Conservation (phyloP, 2,113 vertebrate species). For the Podiceps cristatus region DNA sequence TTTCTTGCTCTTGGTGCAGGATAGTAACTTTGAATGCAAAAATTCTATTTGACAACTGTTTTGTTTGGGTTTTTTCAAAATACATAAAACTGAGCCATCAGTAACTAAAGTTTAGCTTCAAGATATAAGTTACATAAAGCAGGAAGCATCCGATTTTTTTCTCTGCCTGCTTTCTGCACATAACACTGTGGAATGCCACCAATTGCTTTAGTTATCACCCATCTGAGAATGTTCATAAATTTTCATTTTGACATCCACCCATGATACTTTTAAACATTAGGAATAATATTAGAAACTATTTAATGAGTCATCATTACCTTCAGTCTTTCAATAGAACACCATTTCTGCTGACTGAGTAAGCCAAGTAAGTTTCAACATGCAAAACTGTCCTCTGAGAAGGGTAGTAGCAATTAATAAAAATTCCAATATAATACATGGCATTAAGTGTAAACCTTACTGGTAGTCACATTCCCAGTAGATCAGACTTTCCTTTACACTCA, state of each 20-base stretch:
- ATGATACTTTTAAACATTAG: background rate
- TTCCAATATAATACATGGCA: background rate
- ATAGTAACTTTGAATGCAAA: background rate
- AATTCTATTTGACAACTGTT: background rate
- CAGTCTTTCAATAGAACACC: background rate
- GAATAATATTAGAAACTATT: background rate
- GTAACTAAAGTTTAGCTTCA: background rate
- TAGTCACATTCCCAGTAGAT: background rate
- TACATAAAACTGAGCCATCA: background rate
- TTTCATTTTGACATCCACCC: background rate
- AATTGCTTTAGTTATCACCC: background rate
- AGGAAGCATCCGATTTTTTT: background rate
- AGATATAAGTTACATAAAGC: background rate
- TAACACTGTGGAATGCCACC: background rate
- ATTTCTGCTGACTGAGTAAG: background rate
- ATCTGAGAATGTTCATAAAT: background rate
- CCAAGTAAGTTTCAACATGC: background rate
- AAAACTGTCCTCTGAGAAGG: background rate
- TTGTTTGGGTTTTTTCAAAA: background rate
- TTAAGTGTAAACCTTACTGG: background rate
- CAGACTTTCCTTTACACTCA: background rate
- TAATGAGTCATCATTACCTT: background rate
- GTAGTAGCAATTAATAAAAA: background rate
- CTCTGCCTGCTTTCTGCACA: background rate
- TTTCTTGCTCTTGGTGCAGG: background rate